Conservation (phyloP, 2,888 invertebrate genomes). For the Eupithecia vulgata region DNA sequence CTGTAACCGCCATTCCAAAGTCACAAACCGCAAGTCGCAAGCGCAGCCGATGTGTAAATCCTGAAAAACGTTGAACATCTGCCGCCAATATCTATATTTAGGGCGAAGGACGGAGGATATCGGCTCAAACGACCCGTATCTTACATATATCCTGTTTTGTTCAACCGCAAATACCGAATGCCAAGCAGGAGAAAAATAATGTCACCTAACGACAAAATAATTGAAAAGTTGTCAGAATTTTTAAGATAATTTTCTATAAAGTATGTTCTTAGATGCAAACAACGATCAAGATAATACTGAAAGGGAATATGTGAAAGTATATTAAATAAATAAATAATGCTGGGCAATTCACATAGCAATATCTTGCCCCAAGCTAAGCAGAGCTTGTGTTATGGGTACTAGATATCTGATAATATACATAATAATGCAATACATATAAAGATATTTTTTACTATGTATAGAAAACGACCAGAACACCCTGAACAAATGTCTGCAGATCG, state of each 20-base stretch:
- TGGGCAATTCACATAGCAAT: too few species aligned
- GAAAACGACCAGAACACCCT: too few species aligned
- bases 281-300: neutral
- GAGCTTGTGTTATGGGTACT: too few species aligned
- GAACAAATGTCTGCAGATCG: too few species aligned
- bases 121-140: conserved; percentile 40
- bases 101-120: conserved; percentile 36
- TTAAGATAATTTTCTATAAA: too few species aligned
- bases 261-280: neutral
- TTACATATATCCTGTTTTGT: conserved; percentile 27
- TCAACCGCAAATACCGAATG: conserved; percentile 3
- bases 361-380: too few species aligned
- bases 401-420: too few species aligned
- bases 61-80: conserved; percentile 36
- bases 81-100: conserved; percentile 39
- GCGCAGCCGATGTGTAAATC: conserved; percentile 5
- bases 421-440: too few species aligned
- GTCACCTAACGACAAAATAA: neutral
- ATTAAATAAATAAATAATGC: too few species aligned
- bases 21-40: neutral
- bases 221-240: neutral
- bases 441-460: too few species aligned
- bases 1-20: neutral
- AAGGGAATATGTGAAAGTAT: too few species aligned
- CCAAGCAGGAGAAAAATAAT: neutral